These are phyloP conservation scores for Mamestra configurata DNA, from an alignment of 1,140 invertebrate species.

Conservation along the genomic window DNA sequence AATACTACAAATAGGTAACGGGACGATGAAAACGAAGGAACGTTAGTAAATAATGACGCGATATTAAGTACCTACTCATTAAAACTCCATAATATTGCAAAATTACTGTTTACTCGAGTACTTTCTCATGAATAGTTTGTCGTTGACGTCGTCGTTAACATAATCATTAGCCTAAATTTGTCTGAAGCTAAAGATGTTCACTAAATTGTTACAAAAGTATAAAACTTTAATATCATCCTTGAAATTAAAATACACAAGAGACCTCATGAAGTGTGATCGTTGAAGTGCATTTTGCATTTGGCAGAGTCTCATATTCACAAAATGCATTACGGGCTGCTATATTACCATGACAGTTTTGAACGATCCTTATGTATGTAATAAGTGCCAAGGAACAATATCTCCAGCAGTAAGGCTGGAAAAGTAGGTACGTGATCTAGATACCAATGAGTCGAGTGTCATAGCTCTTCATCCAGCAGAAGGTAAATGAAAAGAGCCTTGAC, in stretches of 20 bases:
- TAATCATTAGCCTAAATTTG: conserved; percentile 6
- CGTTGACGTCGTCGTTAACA: neutral
- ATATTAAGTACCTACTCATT: neutral
- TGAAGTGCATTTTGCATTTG: neutral
- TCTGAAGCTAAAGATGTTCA: neutral
- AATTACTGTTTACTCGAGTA: conserved; percentile 1
- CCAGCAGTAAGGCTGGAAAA: neutral
- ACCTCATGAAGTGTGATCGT: neutral
- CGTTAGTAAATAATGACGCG: neutral
- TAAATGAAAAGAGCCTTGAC: neutral
- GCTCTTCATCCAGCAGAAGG: neutral
- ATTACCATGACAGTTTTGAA: neutral
- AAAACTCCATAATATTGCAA: neutral
- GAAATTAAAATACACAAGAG: neutral
- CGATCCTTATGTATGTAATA: neutral
- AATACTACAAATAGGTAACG: neutral
- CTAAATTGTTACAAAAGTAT: neutral
- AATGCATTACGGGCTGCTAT: neutral
- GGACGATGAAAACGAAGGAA: neutral
- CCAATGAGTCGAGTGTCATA: neutral
- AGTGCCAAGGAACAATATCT: neutral
- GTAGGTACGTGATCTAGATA: neutral
- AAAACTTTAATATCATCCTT: neutral
- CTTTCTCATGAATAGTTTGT: conserved; percentile 2
- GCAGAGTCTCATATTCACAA: neutral